phyloP scores from a whole-genome alignment of 2,797 vertebrate species.

The Oreortyx pictus region DNA sequence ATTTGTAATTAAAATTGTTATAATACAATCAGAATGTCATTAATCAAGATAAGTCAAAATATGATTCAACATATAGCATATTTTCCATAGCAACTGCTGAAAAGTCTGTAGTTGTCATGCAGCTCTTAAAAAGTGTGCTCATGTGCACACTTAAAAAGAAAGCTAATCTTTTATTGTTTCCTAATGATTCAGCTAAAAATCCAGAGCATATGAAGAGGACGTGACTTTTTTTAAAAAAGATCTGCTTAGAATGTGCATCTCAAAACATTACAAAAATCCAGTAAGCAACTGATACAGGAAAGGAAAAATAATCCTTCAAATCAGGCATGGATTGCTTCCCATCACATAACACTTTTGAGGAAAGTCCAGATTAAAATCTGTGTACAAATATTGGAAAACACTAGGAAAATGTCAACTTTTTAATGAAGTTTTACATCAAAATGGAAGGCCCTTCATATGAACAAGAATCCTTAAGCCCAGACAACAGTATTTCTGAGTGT shows the following conservation, averaged over 20 bases:
- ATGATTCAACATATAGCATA: conserved; percentile 18
- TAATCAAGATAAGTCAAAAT: conserved; percentile 23
- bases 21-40: conserved; percentile 4
- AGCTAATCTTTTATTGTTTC: neutral
- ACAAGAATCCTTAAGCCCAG: neutral
- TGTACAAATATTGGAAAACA: neutral
- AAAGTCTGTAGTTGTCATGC: neutral
- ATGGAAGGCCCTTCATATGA: neutral
- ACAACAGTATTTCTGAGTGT: neutral
- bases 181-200: neutral
- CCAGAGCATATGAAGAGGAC: neutral
- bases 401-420: neutral
- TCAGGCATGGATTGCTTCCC: neutral
- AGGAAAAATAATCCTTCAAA: neutral
- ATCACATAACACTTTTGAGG: fast-evolving
- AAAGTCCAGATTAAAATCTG: neutral
- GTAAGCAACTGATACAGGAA: neutral
- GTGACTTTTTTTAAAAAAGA: neutral
- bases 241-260: neutral
- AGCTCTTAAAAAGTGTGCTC: too few relatives aligned
- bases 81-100: conserved; percentile 40
- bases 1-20: conserved; percentile 24
- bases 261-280: neutral
- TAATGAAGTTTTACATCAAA: neutral
- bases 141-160: neutral